Conservation (phyloP, 2,797 vertebrate genomes). For the Lutjanus campechanus region DNA sequence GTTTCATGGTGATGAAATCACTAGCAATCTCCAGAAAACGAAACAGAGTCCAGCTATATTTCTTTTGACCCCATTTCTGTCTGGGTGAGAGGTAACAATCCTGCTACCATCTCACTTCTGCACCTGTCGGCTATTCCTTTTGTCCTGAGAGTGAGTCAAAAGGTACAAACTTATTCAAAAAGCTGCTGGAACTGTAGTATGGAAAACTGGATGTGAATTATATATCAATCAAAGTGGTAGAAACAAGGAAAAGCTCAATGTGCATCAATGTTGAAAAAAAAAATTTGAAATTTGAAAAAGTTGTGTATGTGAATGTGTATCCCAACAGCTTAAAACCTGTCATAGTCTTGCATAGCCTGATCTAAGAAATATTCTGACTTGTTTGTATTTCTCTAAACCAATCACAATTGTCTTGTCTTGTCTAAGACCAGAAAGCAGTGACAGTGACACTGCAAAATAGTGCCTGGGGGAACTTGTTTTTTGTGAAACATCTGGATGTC, state of each 20-base stretch:
- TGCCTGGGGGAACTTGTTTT: too few relatives aligned
- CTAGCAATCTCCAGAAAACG: conserved; percentile 69
- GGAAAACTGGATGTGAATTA: conserved; percentile 4
- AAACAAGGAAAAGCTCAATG: conserved; percentile 3
- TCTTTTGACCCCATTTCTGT: conserved; percentile 55
- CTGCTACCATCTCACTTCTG: background rate
- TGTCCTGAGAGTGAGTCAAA: background rate
- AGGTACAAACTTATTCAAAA: conserved; percentile 6
- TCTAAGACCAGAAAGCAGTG: too few relatives aligned
- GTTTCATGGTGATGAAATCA: conserved; percentile 79
- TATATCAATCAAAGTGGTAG: background rate
- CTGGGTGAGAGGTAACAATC: conserved; percentile 42
- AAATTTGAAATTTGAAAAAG: background rate
- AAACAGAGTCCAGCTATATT: conserved; percentile 48
- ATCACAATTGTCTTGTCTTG: too few relatives aligned
- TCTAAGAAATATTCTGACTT: too few relatives aligned
- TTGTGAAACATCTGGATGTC: too few relatives aligned
- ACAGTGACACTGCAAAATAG: too few relatives aligned
- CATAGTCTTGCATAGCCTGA: background rate
- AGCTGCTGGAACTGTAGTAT: background rate
- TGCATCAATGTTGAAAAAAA: background rate
- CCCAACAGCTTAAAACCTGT: background rate
- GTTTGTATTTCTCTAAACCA: too few relatives aligned
- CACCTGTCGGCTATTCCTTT: conserved; percentile 11
- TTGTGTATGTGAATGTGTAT: background rate